Evolutionary conservation across 2,113 vertebrate species (phyloP).

Genomic region (Chascanopsetta lugubris): DNA sequence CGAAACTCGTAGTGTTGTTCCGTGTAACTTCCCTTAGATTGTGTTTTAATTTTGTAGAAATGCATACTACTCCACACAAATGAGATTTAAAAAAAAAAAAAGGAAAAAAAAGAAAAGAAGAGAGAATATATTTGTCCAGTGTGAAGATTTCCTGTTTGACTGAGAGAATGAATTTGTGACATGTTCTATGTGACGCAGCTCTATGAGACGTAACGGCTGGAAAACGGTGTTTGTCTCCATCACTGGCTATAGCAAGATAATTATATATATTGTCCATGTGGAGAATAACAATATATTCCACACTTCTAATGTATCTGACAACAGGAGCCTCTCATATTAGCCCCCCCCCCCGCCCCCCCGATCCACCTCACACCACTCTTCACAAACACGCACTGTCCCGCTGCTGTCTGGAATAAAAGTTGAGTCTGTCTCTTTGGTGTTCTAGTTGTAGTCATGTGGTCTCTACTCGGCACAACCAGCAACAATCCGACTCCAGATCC

Average conservation of each 20-base stretch:
- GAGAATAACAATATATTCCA: slow-evolving; percentile 57
- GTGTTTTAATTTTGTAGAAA: slow-evolving; percentile 76
- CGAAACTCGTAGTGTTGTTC: slow-evolving; percentile 67
- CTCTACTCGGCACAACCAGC: slow-evolving; percentile 39
- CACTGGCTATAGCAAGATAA: slow-evolving; percentile 45
- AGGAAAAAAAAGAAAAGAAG: no score
- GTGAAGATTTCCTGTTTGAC: slow-evolving; percentile 72
- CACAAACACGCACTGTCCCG: slow-evolving; percentile 48
- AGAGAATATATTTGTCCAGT: slow-evolving; percentile 68
- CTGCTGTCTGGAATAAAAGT: slow-evolving; percentile 51
- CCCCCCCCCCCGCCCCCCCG: no score
- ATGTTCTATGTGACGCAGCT: slow-evolving; percentile 66
- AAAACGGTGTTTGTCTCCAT: slow-evolving; percentile 62
- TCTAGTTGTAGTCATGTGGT: slow-evolving; percentile 40
- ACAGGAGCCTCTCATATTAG: slow-evolving; percentile 45
- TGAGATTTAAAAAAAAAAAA: slow-evolving; percentile 52
- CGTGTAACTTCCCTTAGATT: slow-evolving; percentile 73
- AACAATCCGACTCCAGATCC: slow-evolving; percentile 13
- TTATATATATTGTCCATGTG: slow-evolving; percentile 64
- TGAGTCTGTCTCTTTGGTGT: slow-evolving; percentile 55
- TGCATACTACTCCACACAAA: slow-evolving; percentile 74
- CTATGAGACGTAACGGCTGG: slow-evolving; percentile 55
- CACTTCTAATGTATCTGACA: slow-evolving; percentile 61
- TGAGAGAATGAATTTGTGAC: slow-evolving; percentile 46
- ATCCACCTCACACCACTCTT: slow-evolving; percentile 42